Evolutionary conservation across 2,113 vertebrate species (phyloP).

Genomic region (Fregetta grallaria): DNA sequence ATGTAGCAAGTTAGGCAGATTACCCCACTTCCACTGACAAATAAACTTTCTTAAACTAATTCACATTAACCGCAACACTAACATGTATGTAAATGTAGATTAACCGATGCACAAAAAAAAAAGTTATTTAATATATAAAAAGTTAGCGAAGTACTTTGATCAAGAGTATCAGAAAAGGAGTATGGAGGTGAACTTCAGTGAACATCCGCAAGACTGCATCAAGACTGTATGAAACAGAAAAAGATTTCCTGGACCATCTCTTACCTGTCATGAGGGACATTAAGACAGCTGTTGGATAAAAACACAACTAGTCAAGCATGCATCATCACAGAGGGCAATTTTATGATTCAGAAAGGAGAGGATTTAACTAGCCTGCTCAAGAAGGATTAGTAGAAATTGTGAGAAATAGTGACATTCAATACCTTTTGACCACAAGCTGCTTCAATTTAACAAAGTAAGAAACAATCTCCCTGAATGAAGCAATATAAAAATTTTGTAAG

Average conservation of each 20-base stretch:
- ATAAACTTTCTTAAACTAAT: background rate
- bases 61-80: background rate
- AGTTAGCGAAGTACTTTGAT: background rate
- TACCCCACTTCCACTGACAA: background rate
- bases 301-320: background rate
- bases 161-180: background rate
- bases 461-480: background rate
- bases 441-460: background rate
- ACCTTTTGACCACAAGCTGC: background rate
- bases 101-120: background rate
- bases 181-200: background rate
- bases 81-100: background rate
- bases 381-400: background rate
- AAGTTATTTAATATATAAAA: background rate
- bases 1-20: background rate
- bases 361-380: background rate
- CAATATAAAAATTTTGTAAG: background rate
- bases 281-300: background rate
- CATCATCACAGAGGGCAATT: background rate
- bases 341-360: conserved; percentile 18
- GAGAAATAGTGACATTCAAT: background rate
- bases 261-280: background rate
- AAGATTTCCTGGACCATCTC: background rate
- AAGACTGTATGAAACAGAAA: background rate
- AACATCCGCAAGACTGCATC: background rate